Percentiles rank a stretch among this genome's conserved stretches.
Evolutionary conservation across 2,797 vertebrate genomes (phyloP).

Genomic region (Hemitrygon akajei): DNA sequence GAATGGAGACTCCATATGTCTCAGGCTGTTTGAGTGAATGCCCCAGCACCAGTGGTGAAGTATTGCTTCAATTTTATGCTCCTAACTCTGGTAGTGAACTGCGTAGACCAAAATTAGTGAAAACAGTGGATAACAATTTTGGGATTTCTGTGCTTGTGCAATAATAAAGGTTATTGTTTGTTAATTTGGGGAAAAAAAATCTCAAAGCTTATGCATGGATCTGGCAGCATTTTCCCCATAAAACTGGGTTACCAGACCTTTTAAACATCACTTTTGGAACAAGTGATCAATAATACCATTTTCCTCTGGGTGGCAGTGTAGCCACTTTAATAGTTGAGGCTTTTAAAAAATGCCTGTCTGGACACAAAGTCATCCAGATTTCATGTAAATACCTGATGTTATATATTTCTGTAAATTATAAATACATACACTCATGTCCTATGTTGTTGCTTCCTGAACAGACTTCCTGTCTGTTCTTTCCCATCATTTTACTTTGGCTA

Average conservation of each 20-base stretch:
- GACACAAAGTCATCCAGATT: background rate
- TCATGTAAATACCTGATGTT: conserved; percentile 13
- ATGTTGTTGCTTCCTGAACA: background rate
- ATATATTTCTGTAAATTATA: conserved; percentile 23
- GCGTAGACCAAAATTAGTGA: too few species aligned
- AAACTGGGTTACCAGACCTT: background rate
- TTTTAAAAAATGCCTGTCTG: background rate
- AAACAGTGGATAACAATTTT: too few species aligned
- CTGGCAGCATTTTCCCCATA: too few species aligned
- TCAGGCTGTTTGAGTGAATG: too few species aligned
- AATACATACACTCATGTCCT: background rate
- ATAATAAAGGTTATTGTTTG: too few species aligned
- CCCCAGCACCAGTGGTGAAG: too few species aligned
- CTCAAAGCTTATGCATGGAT: too few species aligned
- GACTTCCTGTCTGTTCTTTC: background rate
- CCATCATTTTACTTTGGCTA: background rate
- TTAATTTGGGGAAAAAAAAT: too few species aligned
- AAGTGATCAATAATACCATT: background rate
- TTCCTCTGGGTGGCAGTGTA: conserved; percentile 25
- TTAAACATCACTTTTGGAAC: background rate
- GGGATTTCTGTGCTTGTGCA: too few species aligned
- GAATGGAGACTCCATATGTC: too few species aligned
- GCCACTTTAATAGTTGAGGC: background rate
- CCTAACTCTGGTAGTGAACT: too few species aligned
- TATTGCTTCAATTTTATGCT: too few species aligned